Evolutionary conservation across 2,797 vertebrate genomes (phyloP).

Genomic region (Tarsius wallacei): DNA sequence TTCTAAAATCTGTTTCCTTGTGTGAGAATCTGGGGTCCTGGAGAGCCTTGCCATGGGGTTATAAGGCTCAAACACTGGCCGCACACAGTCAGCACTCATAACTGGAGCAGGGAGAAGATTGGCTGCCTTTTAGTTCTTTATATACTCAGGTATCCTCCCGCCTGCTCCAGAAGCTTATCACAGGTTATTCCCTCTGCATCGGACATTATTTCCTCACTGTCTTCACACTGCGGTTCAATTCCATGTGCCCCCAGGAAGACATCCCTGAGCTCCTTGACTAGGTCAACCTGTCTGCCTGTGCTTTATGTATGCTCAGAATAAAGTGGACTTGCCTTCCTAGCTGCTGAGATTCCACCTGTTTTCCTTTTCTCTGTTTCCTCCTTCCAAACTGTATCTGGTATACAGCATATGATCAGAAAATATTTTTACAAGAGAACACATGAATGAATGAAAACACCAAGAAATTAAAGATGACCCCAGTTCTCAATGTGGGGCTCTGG

Average conservation of each 20-base stretch:
- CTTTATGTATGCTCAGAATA: too few species aligned
- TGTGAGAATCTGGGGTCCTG: neutral
- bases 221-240: neutral
- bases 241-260: neutral
- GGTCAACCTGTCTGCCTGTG: neutral
- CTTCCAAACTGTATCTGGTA: neutral
- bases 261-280: neutral
- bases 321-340: neutral
- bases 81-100: rapidly evolving
- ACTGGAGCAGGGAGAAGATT: neutral
- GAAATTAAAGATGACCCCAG: neutral
- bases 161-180: neutral
- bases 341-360: neutral
- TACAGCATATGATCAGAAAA: neutral
- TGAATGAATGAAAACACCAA: neutral
- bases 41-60: too few species aligned
- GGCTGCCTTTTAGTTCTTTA: neutral
- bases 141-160: neutral
- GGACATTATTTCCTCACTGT: neutral
- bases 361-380: neutral
- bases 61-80: neutral
- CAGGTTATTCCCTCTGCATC: neutral
- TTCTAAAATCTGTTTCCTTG: neutral
- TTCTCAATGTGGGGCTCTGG: neutral
- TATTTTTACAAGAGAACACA: neutral